These are phyloP conservation scores for Serripes groenlandicus DNA, from an alignment of 2,888 invertebrate genomes.

Conservation along the genomic window DNA sequence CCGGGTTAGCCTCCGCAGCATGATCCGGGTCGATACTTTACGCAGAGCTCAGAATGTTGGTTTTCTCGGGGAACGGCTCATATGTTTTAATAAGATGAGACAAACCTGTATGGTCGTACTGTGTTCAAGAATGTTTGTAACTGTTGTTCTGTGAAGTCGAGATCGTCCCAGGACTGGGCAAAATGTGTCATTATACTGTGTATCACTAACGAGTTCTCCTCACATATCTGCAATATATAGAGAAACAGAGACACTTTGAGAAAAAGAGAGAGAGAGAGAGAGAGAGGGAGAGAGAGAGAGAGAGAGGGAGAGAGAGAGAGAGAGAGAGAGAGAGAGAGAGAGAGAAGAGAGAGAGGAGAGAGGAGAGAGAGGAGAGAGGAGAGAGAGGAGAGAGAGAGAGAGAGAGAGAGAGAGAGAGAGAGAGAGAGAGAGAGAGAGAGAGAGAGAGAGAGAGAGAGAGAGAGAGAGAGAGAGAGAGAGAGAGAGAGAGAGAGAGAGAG, in stretches of 20 bases:
- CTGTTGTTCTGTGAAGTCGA: conserved; percentile 66
- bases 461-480: neutral
- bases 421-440: neutral
- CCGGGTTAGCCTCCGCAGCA: too few relatives aligned
- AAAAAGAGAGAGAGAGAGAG: neutral
- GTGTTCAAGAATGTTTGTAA: conserved; percentile 64
- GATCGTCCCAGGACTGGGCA: conserved; percentile 75
- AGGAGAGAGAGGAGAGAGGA: neutral
- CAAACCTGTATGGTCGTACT: conserved; percentile 67
- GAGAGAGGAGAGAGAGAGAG: neutral
- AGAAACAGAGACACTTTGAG: neutral
- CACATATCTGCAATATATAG: conserved; percentile 63
- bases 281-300: neutral
- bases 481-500: too few relatives aligned
- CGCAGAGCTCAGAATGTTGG: too few relatives aligned
- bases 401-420: neutral
- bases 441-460: neutral
- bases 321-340: neutral
- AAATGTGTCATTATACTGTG: conserved; percentile 77
- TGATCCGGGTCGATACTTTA: too few relatives aligned
- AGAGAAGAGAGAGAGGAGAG: neutral
- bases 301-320: neutral
- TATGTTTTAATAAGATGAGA: too few relatives aligned
- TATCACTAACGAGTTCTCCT: conserved; percentile 59
- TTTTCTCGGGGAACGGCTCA: too few relatives aligned